Base-by-base conservation (phyloP, 2,113 vertebrate species). In the Calypte anna region DNA sequence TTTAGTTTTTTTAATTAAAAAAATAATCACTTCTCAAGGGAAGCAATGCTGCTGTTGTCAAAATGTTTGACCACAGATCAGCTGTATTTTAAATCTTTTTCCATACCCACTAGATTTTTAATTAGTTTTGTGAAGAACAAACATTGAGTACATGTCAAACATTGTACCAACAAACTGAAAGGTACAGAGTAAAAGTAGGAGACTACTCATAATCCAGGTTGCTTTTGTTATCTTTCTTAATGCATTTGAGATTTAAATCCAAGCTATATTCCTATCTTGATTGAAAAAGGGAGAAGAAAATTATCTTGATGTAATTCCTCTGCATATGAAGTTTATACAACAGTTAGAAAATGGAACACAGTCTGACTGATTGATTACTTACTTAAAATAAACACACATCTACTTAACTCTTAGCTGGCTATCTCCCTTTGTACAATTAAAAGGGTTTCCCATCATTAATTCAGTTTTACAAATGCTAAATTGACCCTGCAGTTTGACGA, bases 321-420 rank as follows among this genome's bases (percentile, higher is more conserved):
- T 81, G 68, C 64, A 54, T 83, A 75, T 68, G 40, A 93, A 90
- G 90, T 90, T 94, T 96, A 96, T 88, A 88, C 64, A 93, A 78
- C 64, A 88, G 86, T 90, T 90, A 68, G 53, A 86, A 88, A 93
- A 78, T 83, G 48, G 85, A 96, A 94, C 90, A 79, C 86, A 93
- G 72, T 53, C 70, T 63, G 86, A 62, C 70, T 94, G 93, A 96
- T 76, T 58, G 93, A 97, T 95, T 86, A 78, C 76, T 90, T 46
- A 51, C 86, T 61, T 91, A 94, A 96, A 90, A 96, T 91, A 97
- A 97, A 96, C 93, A 94, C 64, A 68, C 8, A 54, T 80, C 64
- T 90, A 91, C 88, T 94, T 93, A 94, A 91, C 90, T 96, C 75
- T 77, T 88, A 74, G 87, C 84, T 61, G 54, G 77, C 78, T 70